Percentiles rank a stretch among this genome's conserved stretches.
Evolutionary conservation across 2,797 vertebrate species (phyloP).

Genomic region (Trachurus trachurus): DNA sequence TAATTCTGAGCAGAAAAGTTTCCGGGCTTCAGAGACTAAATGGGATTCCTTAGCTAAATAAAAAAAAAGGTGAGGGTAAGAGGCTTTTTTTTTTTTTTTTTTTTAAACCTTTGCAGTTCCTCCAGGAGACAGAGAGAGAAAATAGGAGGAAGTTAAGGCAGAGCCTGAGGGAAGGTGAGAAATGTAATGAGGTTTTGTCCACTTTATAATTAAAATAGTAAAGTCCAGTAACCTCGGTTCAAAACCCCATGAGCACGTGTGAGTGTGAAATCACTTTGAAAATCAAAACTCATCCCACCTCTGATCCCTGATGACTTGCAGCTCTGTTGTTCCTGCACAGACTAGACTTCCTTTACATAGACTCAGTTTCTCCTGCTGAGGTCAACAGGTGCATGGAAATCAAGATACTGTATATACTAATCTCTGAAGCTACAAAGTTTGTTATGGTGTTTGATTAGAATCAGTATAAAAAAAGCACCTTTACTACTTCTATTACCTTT

Average conservation of each 20-base stretch:
- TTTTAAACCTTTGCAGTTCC: background rate
- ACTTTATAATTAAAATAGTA: constrained; percentile 46
- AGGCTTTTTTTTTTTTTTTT: background rate
- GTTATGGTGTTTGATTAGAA: no score
- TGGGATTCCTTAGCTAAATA: constrained; percentile 29
- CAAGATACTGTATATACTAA: no score
- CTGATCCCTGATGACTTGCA: constrained; percentile 4
- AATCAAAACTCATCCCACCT: background rate
- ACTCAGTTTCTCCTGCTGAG: background rate
- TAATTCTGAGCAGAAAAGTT: constrained; percentile 46
- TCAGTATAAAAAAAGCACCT: no score
- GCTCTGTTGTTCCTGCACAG: background rate
- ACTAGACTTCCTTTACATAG: background rate
- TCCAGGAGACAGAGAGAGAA: constrained; percentile 3
- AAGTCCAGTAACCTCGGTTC: constrained; percentile 36
- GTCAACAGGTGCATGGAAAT: no score
- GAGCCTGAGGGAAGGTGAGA: constrained; percentile 25
- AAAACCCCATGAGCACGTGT: background rate
- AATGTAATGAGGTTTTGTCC: constrained; percentile 33
- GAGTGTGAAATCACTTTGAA: background rate
- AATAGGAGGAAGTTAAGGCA: constrained; percentile 7
- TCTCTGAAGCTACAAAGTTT: no score
- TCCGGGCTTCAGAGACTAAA: background rate
- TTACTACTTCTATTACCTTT: no score
- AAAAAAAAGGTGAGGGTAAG: background rate